phyloP scores from a whole-genome alignment of 2,888 invertebrate species.

The Scrobipalpa costella region DNA sequence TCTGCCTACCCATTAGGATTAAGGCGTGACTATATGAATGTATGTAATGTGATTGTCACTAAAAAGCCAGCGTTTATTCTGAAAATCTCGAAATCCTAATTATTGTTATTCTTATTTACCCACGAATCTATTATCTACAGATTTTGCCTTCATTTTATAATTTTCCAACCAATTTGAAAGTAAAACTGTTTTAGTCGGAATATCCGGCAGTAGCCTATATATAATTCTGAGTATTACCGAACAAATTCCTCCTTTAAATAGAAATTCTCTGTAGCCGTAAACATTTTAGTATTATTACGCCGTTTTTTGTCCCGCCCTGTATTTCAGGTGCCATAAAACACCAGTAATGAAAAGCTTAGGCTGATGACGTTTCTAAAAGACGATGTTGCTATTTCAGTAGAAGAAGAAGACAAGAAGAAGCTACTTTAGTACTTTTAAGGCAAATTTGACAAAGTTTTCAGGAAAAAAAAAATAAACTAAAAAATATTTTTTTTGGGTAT shows the following conservation, averaged over 20 bases:
- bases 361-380: not conserved
- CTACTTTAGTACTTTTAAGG: too few species aligned
- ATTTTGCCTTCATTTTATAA: too few species aligned
- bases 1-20: too few species aligned
- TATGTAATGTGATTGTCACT: too few species aligned
- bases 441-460: not conserved
- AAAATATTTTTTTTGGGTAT: too few species aligned
- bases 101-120: too few species aligned
- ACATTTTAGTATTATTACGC: slow-evolving; percentile 25
- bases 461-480: too few species aligned
- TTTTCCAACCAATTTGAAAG: not conserved
- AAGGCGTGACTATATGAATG: too few species aligned
- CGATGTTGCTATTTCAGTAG: not conserved
- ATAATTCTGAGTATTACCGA: slow-evolving; percentile 7
- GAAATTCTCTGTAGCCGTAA: slow-evolving; percentile 22
- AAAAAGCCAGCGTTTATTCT: too few species aligned
- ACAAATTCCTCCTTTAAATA: slow-evolving; percentile 24
- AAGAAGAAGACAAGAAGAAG: too few species aligned
- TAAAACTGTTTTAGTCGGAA: not conserved
- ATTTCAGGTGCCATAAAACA: slow-evolving; percentile 15
- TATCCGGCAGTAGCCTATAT: slow-evolving; percentile 2
- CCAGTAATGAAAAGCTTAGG: slow-evolving; percentile 12
- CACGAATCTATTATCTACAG: too few species aligned
- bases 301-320: slow-evolving; percentile 12
- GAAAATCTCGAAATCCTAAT: too few species aligned